Percentiles rank a stretch among this genome's conserved stretches.
phyloP scores from a whole-genome alignment of 2,797 vertebrate species.

The Gorsachius magnificus region DNA sequence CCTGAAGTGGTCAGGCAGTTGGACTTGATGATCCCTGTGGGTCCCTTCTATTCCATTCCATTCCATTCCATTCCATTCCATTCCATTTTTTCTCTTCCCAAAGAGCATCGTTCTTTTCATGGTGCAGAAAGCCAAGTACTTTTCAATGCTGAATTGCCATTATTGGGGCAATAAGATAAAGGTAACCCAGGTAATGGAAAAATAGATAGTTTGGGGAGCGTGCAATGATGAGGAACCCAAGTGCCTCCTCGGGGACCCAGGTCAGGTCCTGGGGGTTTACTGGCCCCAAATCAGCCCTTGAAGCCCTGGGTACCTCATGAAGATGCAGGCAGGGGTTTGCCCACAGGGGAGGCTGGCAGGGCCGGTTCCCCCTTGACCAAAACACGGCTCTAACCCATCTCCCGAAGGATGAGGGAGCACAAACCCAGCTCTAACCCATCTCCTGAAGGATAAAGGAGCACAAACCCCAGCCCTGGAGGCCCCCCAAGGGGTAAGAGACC shows the following conservation, averaged over 20 bases:
- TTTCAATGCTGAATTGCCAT: neutral
- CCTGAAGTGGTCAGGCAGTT: neutral
- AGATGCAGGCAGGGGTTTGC: neutral
- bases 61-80: accelerated
- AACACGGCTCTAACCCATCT: neutral
- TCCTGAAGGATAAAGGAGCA: neutral
- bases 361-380: neutral
- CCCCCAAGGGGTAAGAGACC: neutral
- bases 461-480: neutral
- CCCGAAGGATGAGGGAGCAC: neutral
- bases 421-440: neutral
- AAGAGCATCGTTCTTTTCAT: accelerated
- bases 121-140: neutral
- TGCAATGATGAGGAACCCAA: accelerated
- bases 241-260: neutral
- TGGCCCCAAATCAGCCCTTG: too few relatives aligned
- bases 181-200: neutral
- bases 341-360: neutral
- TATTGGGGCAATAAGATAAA: neutral
- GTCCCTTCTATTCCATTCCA: neutral
- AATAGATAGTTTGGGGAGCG: neutral
- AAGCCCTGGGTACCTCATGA: neutral
- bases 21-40: neutral
- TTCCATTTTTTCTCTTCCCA: too few relatives aligned
- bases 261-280: neutral